Conservation (phyloP, 2,888 invertebrate genomes). For the Platynereis dumerilii region DNA sequence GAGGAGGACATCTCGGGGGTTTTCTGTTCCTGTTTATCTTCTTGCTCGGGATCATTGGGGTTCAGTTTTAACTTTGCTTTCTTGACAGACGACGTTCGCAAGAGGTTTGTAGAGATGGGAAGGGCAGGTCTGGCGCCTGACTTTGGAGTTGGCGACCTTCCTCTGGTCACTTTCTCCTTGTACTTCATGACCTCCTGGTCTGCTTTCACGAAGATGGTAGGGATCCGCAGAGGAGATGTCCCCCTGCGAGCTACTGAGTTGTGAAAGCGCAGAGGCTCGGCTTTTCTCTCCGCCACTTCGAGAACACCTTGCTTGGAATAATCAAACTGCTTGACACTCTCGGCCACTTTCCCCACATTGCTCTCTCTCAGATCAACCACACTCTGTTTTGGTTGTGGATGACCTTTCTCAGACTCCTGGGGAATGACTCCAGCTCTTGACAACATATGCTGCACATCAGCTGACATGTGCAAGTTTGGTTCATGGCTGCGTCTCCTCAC, state of each 20-base stretch:
- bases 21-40: background rate
- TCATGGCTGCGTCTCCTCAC: constrained; percentile 30
- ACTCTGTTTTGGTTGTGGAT: constrained; percentile 1
- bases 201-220: constrained; percentile 46
- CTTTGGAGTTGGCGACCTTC: constrained; percentile 6
- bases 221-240: constrained; percentile 51
- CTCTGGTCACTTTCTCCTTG: constrained; percentile 32
- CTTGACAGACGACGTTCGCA: constrained; percentile 36
- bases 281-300: constrained; percentile 39
- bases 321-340: constrained; percentile 43
- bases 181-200: constrained; percentile 36
- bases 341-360: constrained; percentile 46
- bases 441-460: constrained; percentile 50
- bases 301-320: constrained; percentile 21
- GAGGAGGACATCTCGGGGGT: background rate
- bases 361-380: constrained; percentile 10
- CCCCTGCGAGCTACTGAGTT: constrained; percentile 35
- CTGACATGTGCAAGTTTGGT: constrained; percentile 50
- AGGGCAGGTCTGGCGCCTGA: constrained; percentile 34
- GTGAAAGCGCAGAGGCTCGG: constrained; percentile 47
- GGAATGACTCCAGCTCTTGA: constrained; percentile 49
- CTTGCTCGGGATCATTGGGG: background rate
- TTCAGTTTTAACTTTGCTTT: constrained; percentile 9
- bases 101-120: constrained; percentile 48
- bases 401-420: background rate